Evolutionary conservation across 2,113 vertebrate genomes (phyloP), one percentile per base, ranked within the genome.

Genomic region (Lipophrys pholis): DNA sequence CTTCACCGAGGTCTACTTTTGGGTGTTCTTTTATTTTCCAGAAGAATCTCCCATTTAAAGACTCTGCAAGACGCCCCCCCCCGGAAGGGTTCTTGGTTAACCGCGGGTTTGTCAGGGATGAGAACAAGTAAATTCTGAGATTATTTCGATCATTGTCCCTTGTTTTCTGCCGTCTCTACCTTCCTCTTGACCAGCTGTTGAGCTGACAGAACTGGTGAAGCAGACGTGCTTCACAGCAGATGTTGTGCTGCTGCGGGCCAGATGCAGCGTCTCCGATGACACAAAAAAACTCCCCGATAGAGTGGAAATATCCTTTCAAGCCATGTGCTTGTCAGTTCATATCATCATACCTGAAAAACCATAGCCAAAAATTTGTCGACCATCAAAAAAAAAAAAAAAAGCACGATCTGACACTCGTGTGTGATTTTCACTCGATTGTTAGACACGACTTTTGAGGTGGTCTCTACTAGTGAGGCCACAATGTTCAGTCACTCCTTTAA

Each of bases 241-340:
- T 38, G 11, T 35, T 14, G 14, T 30, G 21, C 21, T 10, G 5
- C 67, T 35, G 38, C 7, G 30, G 12, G 41, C 41, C 43, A 50
- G 17, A 57, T 56, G 43, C 10, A 50, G 15, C 12, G 21, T 42
- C 36, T 42, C 8, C 8, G 52, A 43, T 41, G 60, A 45, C 21
- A 30, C 21, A 17, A 46, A 17, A 46, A 3, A 54, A n/a, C 11
- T 57, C 57, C 12, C 14, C 0, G 45, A n/a, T 15, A 11, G 30
- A 48, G 40, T 43, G 36, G 16, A 40, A 8, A 21, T n/a, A 5
- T 0, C 12, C 9, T 41, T 41, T 73, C 69, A 73, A 17, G 16
- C 17, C 38, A 38, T 50, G 45, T 14, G 43, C 38, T 51, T 68
- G 62, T 68, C 63, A 45, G 50, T 62, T 43, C 46, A 40, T 73